These are phyloP conservation scores for Globicephala melas DNA, from an alignment of 2,113 vertebrate species.

Conservation along the genomic window DNA sequence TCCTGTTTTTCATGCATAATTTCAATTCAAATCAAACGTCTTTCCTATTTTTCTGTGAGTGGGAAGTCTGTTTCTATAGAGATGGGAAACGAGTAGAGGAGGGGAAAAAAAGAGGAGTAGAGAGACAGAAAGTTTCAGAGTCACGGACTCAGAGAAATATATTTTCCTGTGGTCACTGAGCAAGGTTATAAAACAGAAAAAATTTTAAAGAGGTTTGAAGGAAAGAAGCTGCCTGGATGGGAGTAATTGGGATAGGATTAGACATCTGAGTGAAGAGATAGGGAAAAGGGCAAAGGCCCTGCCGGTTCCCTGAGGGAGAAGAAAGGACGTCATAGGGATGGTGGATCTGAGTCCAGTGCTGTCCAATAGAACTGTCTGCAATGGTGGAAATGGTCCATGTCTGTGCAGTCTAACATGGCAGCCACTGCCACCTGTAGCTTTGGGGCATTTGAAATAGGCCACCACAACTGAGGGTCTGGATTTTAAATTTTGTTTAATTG, in stretches of 20 bases:
- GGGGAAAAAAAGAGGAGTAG: background rate
- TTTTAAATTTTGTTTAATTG: background rate
- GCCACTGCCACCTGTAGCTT: background rate
- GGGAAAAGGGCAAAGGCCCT: background rate
- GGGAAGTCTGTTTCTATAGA: background rate
- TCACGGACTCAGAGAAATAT: background rate
- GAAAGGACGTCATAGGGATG: background rate
- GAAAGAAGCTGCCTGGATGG: background rate
- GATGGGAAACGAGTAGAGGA: background rate
- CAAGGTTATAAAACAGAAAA: background rate
- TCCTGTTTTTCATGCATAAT: background rate
- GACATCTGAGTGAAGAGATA: background rate
- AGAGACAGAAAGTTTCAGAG: background rate
- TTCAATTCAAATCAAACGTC: background rate
- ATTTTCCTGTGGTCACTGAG: background rate
- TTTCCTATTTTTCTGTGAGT: background rate
- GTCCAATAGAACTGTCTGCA: background rate
- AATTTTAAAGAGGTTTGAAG: background rate
- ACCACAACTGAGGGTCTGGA: background rate
- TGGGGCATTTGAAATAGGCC: background rate
- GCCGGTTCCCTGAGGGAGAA: background rate
- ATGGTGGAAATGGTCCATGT: background rate
- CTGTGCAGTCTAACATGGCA: background rate
- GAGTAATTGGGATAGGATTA: background rate
- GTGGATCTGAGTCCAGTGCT: background rate